Conservation (phyloP, 2,797 vertebrate species). For the Chrysocyon brachyurus region DNA sequence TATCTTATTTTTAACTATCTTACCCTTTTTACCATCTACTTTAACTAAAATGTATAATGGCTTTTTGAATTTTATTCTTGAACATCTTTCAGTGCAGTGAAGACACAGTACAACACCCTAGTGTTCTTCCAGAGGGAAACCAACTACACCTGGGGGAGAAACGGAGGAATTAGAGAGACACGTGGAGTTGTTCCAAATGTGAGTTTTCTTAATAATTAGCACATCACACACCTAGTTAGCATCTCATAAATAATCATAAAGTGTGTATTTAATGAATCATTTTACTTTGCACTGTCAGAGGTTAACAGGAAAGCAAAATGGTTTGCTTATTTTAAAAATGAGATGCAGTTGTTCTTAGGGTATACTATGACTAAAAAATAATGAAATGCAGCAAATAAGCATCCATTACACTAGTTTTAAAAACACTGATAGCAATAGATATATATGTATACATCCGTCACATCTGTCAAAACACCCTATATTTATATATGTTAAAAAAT, state of each 20-base stretch:
- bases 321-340: conserved; percentile 87
- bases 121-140: conserved; percentile 80
- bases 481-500: conserved; percentile 72
- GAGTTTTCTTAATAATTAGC: conserved; percentile 90
- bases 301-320: conserved; percentile 87
- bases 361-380: conserved; percentile 66
- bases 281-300: conserved; percentile 88
- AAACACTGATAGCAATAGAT: conserved; percentile 53
- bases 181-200: conserved; percentile 87
- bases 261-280: conserved; percentile 88
- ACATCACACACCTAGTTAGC: conserved; percentile 89
- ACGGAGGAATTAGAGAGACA: conserved; percentile 83
- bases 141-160: conserved; percentile 82
- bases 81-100: not conserved
- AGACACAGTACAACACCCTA: conserved; percentile 66
- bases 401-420: conserved; percentile 63
- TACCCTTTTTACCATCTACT: not conserved
- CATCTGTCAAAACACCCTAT: conserved; percentile 77
- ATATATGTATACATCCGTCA: conserved; percentile 47
- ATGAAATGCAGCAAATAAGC: conserved; percentile 63
- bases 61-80: not conserved
- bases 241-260: conserved; percentile 92
- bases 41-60: not conserved
- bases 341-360: conserved; percentile 70
- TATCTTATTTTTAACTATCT: not conserved